Evolutionary conservation across 2,797 vertebrate genomes (phyloP).

Genomic region (Bryconaethiops microstoma): DNA sequence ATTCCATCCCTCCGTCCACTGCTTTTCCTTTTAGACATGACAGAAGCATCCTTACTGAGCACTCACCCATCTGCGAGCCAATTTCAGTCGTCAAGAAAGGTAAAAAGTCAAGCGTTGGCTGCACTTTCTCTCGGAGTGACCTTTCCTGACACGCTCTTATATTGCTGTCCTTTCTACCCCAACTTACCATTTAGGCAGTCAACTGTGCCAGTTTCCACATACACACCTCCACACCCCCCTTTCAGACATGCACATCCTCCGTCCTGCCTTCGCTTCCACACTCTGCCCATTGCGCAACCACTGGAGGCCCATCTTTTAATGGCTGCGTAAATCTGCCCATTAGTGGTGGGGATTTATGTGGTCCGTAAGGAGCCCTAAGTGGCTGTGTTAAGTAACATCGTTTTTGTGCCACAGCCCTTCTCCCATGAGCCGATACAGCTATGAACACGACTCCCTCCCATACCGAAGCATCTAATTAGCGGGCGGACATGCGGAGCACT

Average conservation of each 20-base stretch:
- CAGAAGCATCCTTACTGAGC: neutral
- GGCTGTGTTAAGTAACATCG: conserved; percentile 21
- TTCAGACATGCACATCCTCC: too few species aligned
- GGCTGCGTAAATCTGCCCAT: conserved; percentile 52
- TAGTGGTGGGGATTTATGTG: conserved; percentile 48
- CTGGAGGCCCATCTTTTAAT: conserved; percentile 33
- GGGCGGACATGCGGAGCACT: neutral
- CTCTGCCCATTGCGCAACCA: neutral
- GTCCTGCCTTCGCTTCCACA: neutral
- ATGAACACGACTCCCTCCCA: neutral
- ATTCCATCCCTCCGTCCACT: neutral
- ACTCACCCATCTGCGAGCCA: neutral
- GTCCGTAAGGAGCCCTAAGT: conserved; percentile 29
- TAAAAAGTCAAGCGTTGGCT: conserved; percentile 31
- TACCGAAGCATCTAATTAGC: conserved; percentile 10
- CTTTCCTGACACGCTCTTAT: conserved; percentile 26
- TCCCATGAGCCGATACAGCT: conserved; percentile 5
- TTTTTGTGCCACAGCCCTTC: conserved; percentile 16
- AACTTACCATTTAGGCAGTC: neutral
- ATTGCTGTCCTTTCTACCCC: conserved; percentile 12
- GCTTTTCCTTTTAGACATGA: neutral
- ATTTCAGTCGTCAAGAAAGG: conserved; percentile 41
- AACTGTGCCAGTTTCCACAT: neutral
- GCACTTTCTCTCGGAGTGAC: conserved; percentile 12
- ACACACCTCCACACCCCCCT: too few species aligned